Conservation (phyloP, 2,888 invertebrate genomes). For the Trichopria drosophilae region DNA sequence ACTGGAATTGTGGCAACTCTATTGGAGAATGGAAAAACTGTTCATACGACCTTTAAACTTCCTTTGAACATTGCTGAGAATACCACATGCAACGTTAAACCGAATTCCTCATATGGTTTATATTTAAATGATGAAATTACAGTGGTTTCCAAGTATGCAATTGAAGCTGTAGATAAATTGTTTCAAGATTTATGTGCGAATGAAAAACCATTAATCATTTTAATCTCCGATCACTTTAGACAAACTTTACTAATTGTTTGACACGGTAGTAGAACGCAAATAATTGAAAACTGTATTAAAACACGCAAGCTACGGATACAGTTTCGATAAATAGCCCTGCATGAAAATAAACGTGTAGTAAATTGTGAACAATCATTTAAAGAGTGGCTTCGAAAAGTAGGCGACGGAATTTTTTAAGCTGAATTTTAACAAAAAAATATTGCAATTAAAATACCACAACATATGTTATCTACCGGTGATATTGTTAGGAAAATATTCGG, state of each 20-base stretch:
- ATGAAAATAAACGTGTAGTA: conserved; percentile 1
- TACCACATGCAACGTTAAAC: conserved; percentile 15
- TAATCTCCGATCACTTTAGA: conserved; percentile 7
- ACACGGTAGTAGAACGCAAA: conserved; percentile 4
- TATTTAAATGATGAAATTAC: conserved; percentile 28
- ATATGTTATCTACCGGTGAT: neutral
- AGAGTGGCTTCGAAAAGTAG: conserved; percentile 9
- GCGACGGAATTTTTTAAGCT: conserved; percentile 1
- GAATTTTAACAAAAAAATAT: neutral
- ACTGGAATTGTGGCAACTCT: conserved; percentile 10
- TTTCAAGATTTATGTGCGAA: conserved; percentile 19
- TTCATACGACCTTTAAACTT: conserved; percentile 15
- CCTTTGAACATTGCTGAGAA: conserved; percentile 8
- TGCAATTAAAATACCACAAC: neutral
- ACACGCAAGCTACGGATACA: conserved; percentile 23
- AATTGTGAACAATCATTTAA: conserved; percentile 1
- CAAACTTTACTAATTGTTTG: conserved; percentile 10
- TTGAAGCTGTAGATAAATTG: conserved; percentile 20
- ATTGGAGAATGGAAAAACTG: conserved; percentile 5
- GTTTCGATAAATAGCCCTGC: conserved; percentile 16
- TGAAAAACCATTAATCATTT: conserved; percentile 3
- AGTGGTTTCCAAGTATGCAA: conserved; percentile 25
- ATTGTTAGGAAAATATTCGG: neutral
- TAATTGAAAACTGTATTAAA: conserved; percentile 14
- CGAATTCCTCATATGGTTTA: conserved; percentile 10